Percentiles rank a stretch among this genome's conserved stretches.
These are phyloP conservation scores for Paraescarpia echinospica DNA, from an alignment of 1,140 invertebrate species.

Conservation along the genomic window DNA sequence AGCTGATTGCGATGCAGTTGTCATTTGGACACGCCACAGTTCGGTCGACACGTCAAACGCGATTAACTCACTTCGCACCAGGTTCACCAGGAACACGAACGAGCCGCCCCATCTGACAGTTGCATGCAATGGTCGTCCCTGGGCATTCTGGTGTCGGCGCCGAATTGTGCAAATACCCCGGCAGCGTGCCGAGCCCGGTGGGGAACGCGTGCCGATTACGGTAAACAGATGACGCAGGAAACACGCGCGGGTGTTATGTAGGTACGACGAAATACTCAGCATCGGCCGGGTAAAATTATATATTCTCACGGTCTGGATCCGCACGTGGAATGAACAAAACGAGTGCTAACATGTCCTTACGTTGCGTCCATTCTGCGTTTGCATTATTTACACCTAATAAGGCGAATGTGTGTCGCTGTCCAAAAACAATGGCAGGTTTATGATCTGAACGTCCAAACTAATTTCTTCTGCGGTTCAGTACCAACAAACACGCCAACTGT, in stretches of 20 bases:
- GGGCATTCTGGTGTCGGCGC: neutral
- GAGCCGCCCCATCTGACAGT: neutral
- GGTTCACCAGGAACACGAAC: neutral
- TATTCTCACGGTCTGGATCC: neutral
- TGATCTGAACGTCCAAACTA: too few species aligned
- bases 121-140: neutral
- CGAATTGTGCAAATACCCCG: neutral
- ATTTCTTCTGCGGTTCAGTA: too few species aligned
- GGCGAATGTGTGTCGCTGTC: too few species aligned
- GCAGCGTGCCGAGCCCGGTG: neutral
- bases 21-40: neutral
- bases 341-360: too few species aligned
- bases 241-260: neutral
- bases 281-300: neutral
- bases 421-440: too few species aligned
- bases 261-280: neutral
- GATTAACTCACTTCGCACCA: neutral
- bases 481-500: too few species aligned
- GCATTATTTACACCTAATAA: too few species aligned
- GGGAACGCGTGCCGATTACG: neutral
- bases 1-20: neutral
- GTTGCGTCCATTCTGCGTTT: too few species aligned
- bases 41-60: neutral
- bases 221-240: neutral
- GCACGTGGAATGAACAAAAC: too few species aligned